A percentile compares a stretch with the other conserved stretches of the same genome.
These are phyloP conservation scores for Dipus sagitta DNA, from an alignment of 2,797 vertebrate genomes.

Conservation along the genomic window DNA sequence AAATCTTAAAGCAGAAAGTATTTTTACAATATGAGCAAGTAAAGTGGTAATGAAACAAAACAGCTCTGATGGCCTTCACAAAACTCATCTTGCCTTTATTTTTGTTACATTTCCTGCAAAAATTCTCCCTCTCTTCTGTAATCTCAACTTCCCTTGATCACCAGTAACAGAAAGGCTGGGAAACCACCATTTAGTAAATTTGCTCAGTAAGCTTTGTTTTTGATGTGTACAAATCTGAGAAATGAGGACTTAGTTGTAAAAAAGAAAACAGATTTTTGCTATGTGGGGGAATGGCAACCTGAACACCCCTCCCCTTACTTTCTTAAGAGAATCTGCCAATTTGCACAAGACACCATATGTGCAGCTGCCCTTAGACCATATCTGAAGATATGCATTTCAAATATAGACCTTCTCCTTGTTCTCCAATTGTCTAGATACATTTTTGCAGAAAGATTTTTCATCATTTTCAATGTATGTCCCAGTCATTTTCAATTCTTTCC, in stretches of 20 bases:
- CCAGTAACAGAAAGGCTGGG: neutral
- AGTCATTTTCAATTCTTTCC: slow-evolving; percentile 5
- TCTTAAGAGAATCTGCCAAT: neutral
- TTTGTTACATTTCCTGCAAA: neutral
- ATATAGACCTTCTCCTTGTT: slow-evolving; percentile 7
- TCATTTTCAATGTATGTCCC: neutral
- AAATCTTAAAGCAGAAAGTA: slow-evolving; percentile 48
- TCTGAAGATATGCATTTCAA: neutral
- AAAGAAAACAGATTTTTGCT: neutral
- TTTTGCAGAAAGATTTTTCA: slow-evolving; percentile 4
- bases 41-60: slow-evolving; percentile 11
- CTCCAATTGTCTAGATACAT: neutral
- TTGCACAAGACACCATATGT: neutral
- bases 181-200: neutral
- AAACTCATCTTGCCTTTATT: neutral
- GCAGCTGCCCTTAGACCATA: neutral
- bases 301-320: neutral
- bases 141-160: neutral
- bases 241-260: neutral
- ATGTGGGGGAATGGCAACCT: neutral
- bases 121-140: neutral
- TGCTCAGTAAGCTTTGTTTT: slow-evolving; percentile 21
- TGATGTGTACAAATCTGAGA: neutral
- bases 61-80: neutral
- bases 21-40: slow-evolving; percentile 25